A percentile compares a stretch with the other conserved stretches of the same genome.
Conservation (phyloP, 2,888 invertebrate species). For the Hermodice carunculata region DNA sequence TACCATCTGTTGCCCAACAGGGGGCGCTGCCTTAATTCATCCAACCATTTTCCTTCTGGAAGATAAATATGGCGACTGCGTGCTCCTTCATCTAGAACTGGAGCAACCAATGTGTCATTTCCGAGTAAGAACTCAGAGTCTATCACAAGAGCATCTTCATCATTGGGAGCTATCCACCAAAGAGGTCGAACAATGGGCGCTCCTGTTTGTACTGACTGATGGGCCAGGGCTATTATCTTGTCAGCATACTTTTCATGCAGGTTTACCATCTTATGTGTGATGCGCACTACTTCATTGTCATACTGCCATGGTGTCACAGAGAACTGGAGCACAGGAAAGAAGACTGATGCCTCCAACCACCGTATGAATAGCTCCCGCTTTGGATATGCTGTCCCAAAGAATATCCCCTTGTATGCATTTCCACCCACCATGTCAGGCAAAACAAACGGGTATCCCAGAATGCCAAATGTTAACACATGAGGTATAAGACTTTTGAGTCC, state of each 20-base stretch:
- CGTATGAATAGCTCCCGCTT: constrained; percentile 67
- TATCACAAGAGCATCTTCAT: constrained; percentile 82
- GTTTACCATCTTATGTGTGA: constrained; percentile 39
- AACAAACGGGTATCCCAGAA: constrained; percentile 82
- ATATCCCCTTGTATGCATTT: constrained; percentile 53
- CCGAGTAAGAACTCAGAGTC: constrained; percentile 75
- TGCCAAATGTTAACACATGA: constrained; percentile 74
- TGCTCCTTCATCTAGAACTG: constrained; percentile 58
- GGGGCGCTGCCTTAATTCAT: background rate
- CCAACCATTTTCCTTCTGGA: constrained; percentile 33
- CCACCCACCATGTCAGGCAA: constrained; percentile 86
- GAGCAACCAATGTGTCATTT: constrained; percentile 63
- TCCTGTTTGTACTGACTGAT: constrained; percentile 45
- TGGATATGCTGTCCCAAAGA: constrained; percentile 13
- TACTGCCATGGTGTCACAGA: constrained; percentile 74
- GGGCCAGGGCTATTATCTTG: constrained; percentile 45
- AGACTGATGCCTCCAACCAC: constrained; percentile 89
- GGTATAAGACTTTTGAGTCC: constrained; percentile 85
- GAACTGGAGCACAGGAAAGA: constrained; percentile 92
- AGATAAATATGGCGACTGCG: constrained; percentile 57
- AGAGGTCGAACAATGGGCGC: constrained; percentile 91
- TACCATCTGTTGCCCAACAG: constrained; percentile 21
- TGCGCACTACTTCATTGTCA: constrained; percentile 45
- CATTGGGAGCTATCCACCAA: constrained; percentile 88
- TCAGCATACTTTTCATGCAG: constrained; percentile 50